Conservation (phyloP, 1,140 invertebrate genomes). For the Matsumurasca onukii region DNA sequence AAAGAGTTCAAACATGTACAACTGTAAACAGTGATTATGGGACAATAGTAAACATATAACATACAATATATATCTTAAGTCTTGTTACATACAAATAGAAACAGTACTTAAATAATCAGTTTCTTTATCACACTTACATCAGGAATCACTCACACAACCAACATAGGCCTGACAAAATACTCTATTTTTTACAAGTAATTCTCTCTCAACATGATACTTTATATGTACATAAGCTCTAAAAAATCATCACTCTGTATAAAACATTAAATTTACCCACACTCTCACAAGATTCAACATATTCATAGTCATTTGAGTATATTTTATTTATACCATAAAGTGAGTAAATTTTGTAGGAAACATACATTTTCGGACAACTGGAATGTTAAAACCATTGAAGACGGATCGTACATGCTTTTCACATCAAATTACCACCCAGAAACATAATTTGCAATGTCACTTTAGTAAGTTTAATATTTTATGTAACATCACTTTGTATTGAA, state of each 20-base stretch:
- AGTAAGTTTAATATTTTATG: no score
- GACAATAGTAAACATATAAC: conserved; percentile 16
- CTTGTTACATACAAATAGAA: conserved; percentile 23
- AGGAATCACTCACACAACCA: conserved; percentile 6
- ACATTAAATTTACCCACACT: conserved; percentile 21
- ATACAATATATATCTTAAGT: conserved; percentile 26
- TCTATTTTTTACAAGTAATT: conserved; percentile 27
- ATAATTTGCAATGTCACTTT: no score
- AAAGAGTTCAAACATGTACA: no score
- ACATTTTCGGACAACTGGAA: neutral
- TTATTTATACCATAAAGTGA: conserved; percentile 11
- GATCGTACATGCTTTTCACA: conserved; percentile 11
- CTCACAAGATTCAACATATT: neutral
- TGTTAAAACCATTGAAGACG: conserved; percentile 4
- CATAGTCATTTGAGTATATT: conserved; percentile 17
- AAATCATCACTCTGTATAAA: conserved; percentile 32
- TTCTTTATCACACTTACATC: neutral
- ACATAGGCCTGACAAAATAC: conserved; percentile 29
- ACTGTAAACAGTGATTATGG: no score
- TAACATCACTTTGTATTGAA: no score
- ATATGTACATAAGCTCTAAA: conserved; percentile 32
- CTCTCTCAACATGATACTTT: conserved; percentile 26
- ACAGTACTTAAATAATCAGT: conserved; percentile 15
- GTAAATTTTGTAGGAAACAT: conserved; percentile 19
- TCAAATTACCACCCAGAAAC: no score